A percentile compares a stretch with the other conserved stretches of the same genome.
These are phyloP conservation scores for Bombyx mandarina DNA, from an alignment of 1,140 invertebrate species.

Conservation along the genomic window DNA sequence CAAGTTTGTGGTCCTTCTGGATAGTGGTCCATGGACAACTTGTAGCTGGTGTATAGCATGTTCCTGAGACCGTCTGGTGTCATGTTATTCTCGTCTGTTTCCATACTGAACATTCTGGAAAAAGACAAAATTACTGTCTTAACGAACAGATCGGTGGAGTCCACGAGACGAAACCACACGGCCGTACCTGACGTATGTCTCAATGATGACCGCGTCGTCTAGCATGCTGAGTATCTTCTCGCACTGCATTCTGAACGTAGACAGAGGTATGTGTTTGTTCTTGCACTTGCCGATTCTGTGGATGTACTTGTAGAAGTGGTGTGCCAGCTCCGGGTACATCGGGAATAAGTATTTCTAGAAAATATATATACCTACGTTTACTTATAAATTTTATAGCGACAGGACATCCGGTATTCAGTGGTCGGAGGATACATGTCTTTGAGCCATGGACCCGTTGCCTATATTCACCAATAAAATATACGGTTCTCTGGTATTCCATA, in stretches of 20 bases:
- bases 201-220: conserved; percentile 75
- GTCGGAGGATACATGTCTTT: no score
- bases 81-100: conserved; percentile 68
- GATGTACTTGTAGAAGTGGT: conserved; percentile 77
- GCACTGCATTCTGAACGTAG: conserved; percentile 78
- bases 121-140: not conserved
- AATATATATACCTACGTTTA: no score
- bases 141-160: not conserved
- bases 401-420: no score
- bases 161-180: not conserved
- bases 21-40: conserved; percentile 82
- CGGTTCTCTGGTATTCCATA: no score
- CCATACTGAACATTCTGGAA: conserved; percentile 69
- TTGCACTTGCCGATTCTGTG: conserved; percentile 73
- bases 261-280: conserved; percentile 72
- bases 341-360: conserved; percentile 81
- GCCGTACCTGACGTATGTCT: conserved; percentile 75
- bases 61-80: conserved; percentile 73
- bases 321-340: conserved; percentile 80
- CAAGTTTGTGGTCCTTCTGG: conserved; percentile 75
- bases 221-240: conserved; percentile 79
- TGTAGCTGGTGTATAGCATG: conserved; percentile 80
- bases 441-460: no score
- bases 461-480: no score
- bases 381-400: no score